Evolutionary conservation across 2,797 vertebrate species (phyloP).

Genomic region (Anguilla pacifica): DNA sequence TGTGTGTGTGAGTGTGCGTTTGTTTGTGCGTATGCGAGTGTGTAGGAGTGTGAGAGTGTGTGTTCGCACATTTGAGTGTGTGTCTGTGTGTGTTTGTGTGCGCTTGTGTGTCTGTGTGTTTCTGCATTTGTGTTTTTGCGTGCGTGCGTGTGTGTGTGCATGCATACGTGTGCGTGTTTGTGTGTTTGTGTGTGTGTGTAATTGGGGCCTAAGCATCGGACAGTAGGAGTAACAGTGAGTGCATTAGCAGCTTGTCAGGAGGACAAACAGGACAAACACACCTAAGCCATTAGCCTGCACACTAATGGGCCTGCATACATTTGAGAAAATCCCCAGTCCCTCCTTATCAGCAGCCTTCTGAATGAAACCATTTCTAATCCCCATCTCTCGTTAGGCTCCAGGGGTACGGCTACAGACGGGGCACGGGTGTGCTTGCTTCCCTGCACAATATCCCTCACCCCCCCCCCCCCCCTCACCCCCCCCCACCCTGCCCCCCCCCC

Average conservation of each 20-base stretch:
- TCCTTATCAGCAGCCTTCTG: neutral
- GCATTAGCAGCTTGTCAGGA: conserved; percentile 13
- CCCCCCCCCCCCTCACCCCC: neutral
- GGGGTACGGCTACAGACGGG: conserved; percentile 23
- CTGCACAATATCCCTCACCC: neutral
- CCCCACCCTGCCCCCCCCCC: neutral
- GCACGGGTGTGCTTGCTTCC: conserved; percentile 25
- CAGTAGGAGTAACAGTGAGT: conserved; percentile 17
- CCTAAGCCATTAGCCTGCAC: conserved; percentile 1
- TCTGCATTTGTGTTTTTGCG: no score
- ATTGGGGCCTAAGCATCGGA: neutral
- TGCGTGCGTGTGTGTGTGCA: neutral
- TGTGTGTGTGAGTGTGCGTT: neutral
- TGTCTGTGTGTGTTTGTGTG: neutral
- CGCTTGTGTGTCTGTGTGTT: neutral
- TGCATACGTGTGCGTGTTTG: neutral
- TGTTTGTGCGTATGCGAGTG: neutral
- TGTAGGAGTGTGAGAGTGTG: conserved; percentile 2
- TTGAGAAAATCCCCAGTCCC: neutral
- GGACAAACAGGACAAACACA: neutral
- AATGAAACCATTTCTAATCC: neutral
- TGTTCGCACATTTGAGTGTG: neutral
- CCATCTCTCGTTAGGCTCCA: neutral
- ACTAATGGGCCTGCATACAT: neutral
- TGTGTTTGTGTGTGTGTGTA: conserved; percentile 5